These are phyloP conservation scores for Formica exsecta DNA, from an alignment of 1,140 invertebrate species.

Conservation along the genomic window DNA sequence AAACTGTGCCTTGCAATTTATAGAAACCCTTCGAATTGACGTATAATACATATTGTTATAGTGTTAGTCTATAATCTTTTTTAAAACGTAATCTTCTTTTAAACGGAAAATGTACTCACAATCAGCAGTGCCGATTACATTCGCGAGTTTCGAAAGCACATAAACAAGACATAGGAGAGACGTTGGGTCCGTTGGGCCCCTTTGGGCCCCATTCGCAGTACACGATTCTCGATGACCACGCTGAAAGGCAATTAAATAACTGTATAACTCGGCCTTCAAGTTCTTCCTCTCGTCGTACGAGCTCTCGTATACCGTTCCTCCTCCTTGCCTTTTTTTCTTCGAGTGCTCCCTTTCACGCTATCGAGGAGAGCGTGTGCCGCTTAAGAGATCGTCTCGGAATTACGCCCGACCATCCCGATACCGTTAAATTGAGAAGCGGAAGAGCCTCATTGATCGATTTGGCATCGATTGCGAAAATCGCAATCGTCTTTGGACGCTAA, in stretches of 20 bases:
- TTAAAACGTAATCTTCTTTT: no score
- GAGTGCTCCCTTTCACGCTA: slow-evolving; percentile 43
- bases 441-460: neutral
- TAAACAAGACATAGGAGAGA: slow-evolving; percentile 74
- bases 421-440: slow-evolving; percentile 62
- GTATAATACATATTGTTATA: no score
- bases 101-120: no score
- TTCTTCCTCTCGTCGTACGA: slow-evolving; percentile 52
- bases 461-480: slow-evolving; percentile 4
- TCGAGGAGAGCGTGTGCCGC: slow-evolving; percentile 48
- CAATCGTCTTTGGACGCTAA: neutral
- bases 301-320: slow-evolving; percentile 29
- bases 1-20: no score
- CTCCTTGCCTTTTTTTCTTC: slow-evolving; percentile 23
- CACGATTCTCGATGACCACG: slow-evolving; percentile 57
- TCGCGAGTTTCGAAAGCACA: slow-evolving; percentile 33
- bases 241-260: slow-evolving; percentile 83
- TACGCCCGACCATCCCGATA: slow-evolving; percentile 44
- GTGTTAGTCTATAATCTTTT: no score
- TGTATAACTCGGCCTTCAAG: slow-evolving; percentile 74
- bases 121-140: neutral
- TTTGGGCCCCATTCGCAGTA: no score
- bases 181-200: neutral
- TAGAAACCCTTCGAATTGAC: no score
- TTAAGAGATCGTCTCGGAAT: slow-evolving; percentile 50